These are phyloP conservation scores for Drosophila fuyamai DNA, from an alignment of 1,140 invertebrate species.

Conservation along the genomic window DNA sequence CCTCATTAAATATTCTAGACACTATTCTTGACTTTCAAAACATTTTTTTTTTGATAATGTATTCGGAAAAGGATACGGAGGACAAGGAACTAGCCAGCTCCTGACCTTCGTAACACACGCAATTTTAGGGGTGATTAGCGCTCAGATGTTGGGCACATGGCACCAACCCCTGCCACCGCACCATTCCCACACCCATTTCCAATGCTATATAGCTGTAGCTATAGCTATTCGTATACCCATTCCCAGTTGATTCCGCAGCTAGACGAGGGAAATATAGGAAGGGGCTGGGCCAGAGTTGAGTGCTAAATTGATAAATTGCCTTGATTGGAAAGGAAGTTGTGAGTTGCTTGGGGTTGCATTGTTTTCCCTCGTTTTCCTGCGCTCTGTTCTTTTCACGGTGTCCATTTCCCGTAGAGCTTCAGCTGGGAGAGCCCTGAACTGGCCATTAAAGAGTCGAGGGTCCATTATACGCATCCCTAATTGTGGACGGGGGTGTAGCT, in stretches of 20 bases:
- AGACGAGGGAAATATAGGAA: neutral
- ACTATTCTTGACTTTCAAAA: neutral
- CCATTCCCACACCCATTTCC: slow-evolving; percentile 9
- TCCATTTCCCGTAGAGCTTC: slow-evolving; percentile 47
- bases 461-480: slow-evolving; percentile 47
- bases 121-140: slow-evolving; percentile 81
- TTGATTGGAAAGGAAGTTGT: slow-evolving; percentile 78
- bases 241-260: slow-evolving; percentile 11
- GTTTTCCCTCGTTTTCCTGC: slow-evolving; percentile 36
- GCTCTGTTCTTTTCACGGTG: slow-evolving; percentile 39
- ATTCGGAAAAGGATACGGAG: slow-evolving; percentile 30
- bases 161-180: slow-evolving; percentile 19
- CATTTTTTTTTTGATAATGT: neutral
- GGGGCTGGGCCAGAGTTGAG: slow-evolving; percentile 54
- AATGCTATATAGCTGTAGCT: neutral
- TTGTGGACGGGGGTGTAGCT: slow-evolving; percentile 11
- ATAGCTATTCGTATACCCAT: slow-evolving; percentile 14
- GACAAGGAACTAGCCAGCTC: slow-evolving; percentile 10
- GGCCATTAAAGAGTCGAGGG: slow-evolving; percentile 51
- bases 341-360: slow-evolving; percentile 51
- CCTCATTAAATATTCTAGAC: neutral
- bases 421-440: slow-evolving; percentile 30
- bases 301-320: slow-evolving; percentile 82
- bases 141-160: slow-evolving; percentile 50
- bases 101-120: slow-evolving; percentile 74